Evolutionary conservation across 2,797 vertebrate species (phyloP), one percentile per base, ranked within the genome.

Genomic region (Pseudocheirus occidentalis): DNA sequence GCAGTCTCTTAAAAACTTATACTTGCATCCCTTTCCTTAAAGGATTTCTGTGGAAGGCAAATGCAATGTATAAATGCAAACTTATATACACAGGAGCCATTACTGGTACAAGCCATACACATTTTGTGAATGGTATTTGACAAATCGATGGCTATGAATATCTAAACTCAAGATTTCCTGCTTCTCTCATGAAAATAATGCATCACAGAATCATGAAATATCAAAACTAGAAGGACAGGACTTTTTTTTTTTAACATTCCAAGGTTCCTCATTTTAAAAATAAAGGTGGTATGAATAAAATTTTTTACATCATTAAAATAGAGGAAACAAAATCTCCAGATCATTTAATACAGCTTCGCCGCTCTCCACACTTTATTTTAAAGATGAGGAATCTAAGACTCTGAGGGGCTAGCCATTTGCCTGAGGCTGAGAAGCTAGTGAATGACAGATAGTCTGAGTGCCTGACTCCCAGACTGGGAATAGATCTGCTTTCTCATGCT

Each of bases 121-220:
- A 7, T 73, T 40, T 73, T n/a, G 34, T 73, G 16, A 73, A n/a
- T 40, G n/a, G n/a, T 73, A 40, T 73, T 55, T 91, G 56, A 55
- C 40, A 87, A 55, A 28, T 97, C 95, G 95, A 94, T 93, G 87
- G 98, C 94, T 96, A 58, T 97, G 95, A 97, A 93, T 92, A 97
- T 96, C 95, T 96, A 97, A 55, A 73, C 96, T 95, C 95, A 91
- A 96, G 93, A 97, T 98, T 98, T 98, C 96, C 97, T 95, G 93
- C 97, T 97, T 96, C 94, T 93, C 28, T 96, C 93, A 98, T 96
- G 96, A 95, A 73, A 73, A 40, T 73, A 40, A 81, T 46, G 40
- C 7, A 11, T 46, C 73, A 46, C 29, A 81, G 73, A 81, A 81
- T 24, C 9, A 46, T 24, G 9, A 7, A 46, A 46, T 81, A 81